Evolutionary conservation across 2,888 invertebrate species (phyloP).

Genomic region (Drosophila mercatorum): DNA sequence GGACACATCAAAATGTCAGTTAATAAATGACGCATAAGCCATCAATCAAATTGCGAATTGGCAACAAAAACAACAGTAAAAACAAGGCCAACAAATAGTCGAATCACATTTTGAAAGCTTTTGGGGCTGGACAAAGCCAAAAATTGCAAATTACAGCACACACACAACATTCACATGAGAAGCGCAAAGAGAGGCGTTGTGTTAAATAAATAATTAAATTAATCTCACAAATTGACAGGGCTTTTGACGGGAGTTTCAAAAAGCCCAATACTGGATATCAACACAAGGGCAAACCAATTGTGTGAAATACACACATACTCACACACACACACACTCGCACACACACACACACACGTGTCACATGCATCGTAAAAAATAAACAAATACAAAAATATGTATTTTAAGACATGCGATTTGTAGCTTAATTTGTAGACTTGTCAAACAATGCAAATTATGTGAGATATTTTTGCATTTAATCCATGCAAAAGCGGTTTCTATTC

Average conservation of each 20-base stretch:
- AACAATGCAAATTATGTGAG: conserved; percentile 24
- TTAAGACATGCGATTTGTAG: conserved; percentile 28
- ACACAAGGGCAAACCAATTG: conserved; percentile 40
- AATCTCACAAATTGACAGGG: conserved; percentile 70
- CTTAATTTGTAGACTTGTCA: conserved; percentile 1
- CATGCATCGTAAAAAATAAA: conserved; percentile 26
- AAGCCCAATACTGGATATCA: conserved; percentile 42
- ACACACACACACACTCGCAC: neutral
- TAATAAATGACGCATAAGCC: conserved; percentile 54
- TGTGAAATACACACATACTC: conserved; percentile 9
- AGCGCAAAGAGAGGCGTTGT: conserved; percentile 20
- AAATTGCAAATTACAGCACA: conserved; percentile 44
- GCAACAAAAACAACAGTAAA: conserved; percentile 23
- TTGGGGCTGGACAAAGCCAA: conserved; percentile 25
- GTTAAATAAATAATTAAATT: conserved; percentile 77
- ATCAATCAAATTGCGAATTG: conserved; percentile 56
- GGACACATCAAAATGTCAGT: conserved; percentile 42
- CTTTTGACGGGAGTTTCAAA: conserved; percentile 38
- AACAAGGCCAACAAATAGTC: conserved; percentile 1
- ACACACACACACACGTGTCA: neutral
- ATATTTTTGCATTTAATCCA: conserved; percentile 11
- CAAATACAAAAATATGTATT: conserved; percentile 4
- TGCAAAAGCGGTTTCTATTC: conserved; percentile 37
- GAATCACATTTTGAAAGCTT: conserved; percentile 29
- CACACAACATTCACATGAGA: conserved; percentile 27